These are phyloP conservation scores for Cataglyphis rosenhaueri DNA, from an alignment of 2,888 invertebrate species.

Conservation along the genomic window DNA sequence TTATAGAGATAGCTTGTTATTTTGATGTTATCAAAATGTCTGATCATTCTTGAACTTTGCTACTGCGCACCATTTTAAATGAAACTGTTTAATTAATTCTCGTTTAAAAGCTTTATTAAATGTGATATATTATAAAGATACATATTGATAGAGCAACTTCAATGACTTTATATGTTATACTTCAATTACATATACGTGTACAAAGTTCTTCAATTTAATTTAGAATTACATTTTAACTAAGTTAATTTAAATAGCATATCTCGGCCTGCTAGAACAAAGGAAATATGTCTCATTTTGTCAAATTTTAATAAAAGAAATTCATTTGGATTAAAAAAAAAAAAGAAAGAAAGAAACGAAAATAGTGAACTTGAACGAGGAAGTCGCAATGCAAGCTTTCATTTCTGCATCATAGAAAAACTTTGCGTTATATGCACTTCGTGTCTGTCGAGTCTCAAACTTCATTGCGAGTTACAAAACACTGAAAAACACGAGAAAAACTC, in stretches of 20 bases:
- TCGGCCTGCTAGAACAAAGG: background rate
- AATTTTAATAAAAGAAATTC: background rate
- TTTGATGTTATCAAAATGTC: background rate
- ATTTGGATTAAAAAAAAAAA: background rate
- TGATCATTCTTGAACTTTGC: background rate
- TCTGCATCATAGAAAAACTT: conserved; percentile 39
- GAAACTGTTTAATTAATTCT: background rate
- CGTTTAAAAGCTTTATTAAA: conserved; percentile 20
- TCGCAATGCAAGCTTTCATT: conserved; percentile 44
- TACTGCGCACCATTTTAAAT: background rate
- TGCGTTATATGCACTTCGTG: background rate
- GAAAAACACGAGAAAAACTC: background rate
- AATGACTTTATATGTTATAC: background rate
- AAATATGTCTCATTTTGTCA: background rate
- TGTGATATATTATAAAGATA: background rate
- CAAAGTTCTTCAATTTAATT: background rate
- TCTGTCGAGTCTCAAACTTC: conserved; percentile 5
- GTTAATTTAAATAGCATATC: background rate
- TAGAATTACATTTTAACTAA: background rate
- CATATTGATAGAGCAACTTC: conserved; percentile 1
- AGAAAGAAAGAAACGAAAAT: background rate
- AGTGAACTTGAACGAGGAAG: background rate
- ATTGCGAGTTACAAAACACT: background rate
- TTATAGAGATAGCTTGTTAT: background rate
- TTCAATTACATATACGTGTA: background rate